Evolutionary conservation across 1,140 invertebrate species (phyloP), one percentile per base, ranked within the genome.

Genomic region (Drosophila suzukii): DNA sequence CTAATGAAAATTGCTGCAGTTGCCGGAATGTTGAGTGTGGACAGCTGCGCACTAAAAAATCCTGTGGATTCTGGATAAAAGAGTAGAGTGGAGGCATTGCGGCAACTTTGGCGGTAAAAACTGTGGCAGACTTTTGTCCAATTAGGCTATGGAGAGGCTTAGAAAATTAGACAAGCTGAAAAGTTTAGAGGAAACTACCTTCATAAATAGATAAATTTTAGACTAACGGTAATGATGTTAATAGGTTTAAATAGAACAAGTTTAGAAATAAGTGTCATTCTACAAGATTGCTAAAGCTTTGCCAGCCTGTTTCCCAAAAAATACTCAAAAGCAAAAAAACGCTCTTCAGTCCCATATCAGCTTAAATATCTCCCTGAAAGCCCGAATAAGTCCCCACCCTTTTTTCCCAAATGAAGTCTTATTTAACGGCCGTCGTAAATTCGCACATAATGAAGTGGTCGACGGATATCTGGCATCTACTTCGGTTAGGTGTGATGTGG

Each of bases 1-100:
- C 82, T 75, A 83, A 84, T 84, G 81, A 81, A 86, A 86, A 77
- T 78, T 62, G 53, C 58, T 66, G 38, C 80, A 74, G 57, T 74
- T 75, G 56, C 44, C 51, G 50, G 47, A 65, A 70, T 54, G 20
- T 57, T 58, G 53, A 59, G 32, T 46, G 47, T 71, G 66, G 53
- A 24, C 72, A 75, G 58, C 50, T 75, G 58, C 32, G 55, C 20
- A 41, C 38, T 50, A 27, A 30, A 62, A 61, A 54, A 36, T 61
- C 41, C 39, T 24, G 17, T 24, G 32, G 27, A 36, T 47, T 39
- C 4, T 17, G 13, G 3, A 57, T 6, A 11, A 10, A 13, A 46
- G 12, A 54, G 24, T 7, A 27, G 27, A 47, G 34, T 38, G 17
- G 5, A 5, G 17, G 53, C 20, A 50, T 32, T 49, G 17, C 27